These are phyloP conservation scores for Tenthredo notha DNA, from an alignment of 2,888 invertebrate genomes.

Conservation along the genomic window DNA sequence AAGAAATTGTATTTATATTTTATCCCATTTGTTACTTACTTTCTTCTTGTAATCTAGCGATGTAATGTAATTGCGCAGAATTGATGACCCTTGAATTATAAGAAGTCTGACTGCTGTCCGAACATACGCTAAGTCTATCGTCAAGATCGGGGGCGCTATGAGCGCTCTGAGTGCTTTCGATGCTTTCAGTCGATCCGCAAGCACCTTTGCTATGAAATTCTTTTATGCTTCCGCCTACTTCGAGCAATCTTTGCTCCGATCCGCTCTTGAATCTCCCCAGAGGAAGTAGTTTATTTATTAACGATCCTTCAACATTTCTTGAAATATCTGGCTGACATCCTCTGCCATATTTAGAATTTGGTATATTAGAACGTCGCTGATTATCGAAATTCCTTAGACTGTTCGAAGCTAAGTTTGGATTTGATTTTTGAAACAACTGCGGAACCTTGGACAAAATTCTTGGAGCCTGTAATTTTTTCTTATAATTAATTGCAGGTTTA, in stretches of 20 bases:
- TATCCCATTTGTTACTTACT: conserved; percentile 64
- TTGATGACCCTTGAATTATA: conserved; percentile 69
- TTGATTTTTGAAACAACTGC: conserved; percentile 74
- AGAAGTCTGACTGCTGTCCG: conserved; percentile 71
- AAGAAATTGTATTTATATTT: background rate
- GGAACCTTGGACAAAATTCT: conserved; percentile 70
- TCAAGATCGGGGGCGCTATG: conserved; percentile 76
- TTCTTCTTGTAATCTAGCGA: conserved; percentile 70
- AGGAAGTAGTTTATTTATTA: conserved; percentile 63
- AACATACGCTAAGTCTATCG: conserved; percentile 73
- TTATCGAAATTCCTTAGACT: conserved; percentile 61
- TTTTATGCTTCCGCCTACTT: conserved; percentile 60
- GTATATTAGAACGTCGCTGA: conserved; percentile 47
- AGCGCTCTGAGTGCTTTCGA: conserved; percentile 74
- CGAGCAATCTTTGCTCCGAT: conserved; percentile 71
- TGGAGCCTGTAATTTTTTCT: conserved; percentile 63
- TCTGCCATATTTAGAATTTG: conserved; percentile 66
- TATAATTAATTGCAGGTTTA: conserved; percentile 57
- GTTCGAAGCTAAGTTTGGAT: conserved; percentile 74
- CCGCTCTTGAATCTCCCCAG: conserved; percentile 70
- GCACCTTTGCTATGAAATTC: conserved; percentile 65
- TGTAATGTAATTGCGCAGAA: conserved; percentile 68
- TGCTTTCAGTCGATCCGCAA: conserved; percentile 74
- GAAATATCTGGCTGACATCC: conserved; percentile 69
- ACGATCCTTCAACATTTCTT: conserved; percentile 62